Evolutionary conservation across 1,140 invertebrate genomes (phyloP), one percentile per base, ranked within the genome.

Genomic region (Caenorhabditis briggsae): DNA sequence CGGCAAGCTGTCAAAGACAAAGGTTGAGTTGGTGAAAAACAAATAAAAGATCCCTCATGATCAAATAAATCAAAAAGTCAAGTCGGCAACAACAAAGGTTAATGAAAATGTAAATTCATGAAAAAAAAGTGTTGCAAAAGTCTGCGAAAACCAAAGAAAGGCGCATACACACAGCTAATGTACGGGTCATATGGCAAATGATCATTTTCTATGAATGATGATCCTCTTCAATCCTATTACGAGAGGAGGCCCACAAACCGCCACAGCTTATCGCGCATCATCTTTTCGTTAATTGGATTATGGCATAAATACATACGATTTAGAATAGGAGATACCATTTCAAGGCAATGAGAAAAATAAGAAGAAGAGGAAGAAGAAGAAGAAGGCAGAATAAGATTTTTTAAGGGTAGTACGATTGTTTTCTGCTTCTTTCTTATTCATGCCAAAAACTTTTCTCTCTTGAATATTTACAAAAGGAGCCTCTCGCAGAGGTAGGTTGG

Each of bases 221-320:
- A 78, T 78, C 46, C 70, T 50, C 46, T 50, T 50, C 70, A 78
- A 78, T 78, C 70, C 46, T 78, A 78, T 78, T 78, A 78, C 70
- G 70, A 78, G 70, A 78, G 33, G 43, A 9, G 70, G 70, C 70
- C 46, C 70, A 78, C 50, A 78, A 78, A 78, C 70, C 70, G 70
- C 46, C 46, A 78, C 70, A 78, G 70, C 70, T 78, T 78, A 78
- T 78, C 70, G 70, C 70, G 46, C 70, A 50, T 78, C 43, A 78
- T 78, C 70, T 78, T 20, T 78, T 78, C 70, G 70, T 78, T 78
- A 78, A 78, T 78, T 78, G 70, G 70, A 78, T 78, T 78, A 78
- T 78, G 70, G 46, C 70, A 78, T 50, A 78, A 53, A 78, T 78
- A 78, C 70, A 78, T 12, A 70, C 70, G 20, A 50, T 5, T 8